Base-by-base conservation (phyloP, 2,797 vertebrate genomes). In the Argya squamiceps region DNA sequence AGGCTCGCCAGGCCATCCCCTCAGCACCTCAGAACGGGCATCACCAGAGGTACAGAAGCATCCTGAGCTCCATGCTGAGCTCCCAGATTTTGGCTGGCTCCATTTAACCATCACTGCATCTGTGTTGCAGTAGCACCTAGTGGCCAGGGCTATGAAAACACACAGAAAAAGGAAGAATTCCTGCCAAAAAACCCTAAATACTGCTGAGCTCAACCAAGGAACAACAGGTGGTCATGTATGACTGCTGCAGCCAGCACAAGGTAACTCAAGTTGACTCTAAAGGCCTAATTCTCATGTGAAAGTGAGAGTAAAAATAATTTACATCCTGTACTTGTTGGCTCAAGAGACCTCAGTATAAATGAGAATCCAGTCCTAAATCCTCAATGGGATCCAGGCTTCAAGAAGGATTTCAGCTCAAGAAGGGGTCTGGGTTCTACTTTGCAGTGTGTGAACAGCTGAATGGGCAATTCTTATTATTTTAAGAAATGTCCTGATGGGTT, bases 101-200 rank as follows among this genome's bases (percentile, higher is more conserved):
- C 65, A 68, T 27, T 43, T 41, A 75, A 68, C 46, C 84, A 78
- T 21, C 62, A 3, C 79, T 91, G 95, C 41, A 15, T 93, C 69
- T 96, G 95, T 96, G 92, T 65, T 96, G 96, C 76, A 96, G 96
- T 97, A 96, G 94, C 94, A 97, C 56, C 96, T 96, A 96, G 95
- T 94, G 95, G 94, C 83, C 94, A 95, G 76, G 87, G 30, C 91
- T 90, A 37, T 90, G 79, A 92, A 94, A 92, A 94, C 65, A 88
- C 58, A 21, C 12, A 60, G 87, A 62, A 76, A 78, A 78, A 76
- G 11, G 55, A 55, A 59, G 17, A 5, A 9, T 47, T 86, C 23
- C 69, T 93, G 93, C 90, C 92, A 96, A 88, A 94, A 96, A 96
- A 27, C 3, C 3, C 55, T 46, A 77, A 89, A 88, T 63, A 52